A percentile compares a stretch with the other conserved stretches of the same genome.
Conservation (phyloP, 2,797 vertebrate genomes). For the Salmo trutta region DNA sequence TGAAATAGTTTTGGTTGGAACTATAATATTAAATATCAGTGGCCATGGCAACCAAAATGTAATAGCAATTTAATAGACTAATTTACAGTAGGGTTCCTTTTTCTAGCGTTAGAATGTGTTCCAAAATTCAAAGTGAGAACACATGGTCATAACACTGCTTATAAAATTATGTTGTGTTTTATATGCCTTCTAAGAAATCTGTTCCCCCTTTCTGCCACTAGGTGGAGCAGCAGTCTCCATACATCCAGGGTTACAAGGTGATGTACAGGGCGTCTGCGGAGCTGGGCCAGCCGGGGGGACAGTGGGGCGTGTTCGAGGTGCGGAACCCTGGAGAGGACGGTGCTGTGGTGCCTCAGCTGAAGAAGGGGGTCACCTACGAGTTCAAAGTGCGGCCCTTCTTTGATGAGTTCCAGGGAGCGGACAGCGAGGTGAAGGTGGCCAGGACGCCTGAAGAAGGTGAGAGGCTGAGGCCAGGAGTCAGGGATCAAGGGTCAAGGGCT, state of each 20-base stretch:
- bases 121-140: background rate
- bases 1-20: background rate
- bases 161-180: background rate
- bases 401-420: conserved; percentile 97
- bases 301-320: conserved; percentile 92
- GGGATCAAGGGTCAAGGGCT: background rate
- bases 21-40: background rate
- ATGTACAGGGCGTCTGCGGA: conserved; percentile 83
- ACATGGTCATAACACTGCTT: background rate
- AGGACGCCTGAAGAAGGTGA: conserved; percentile 95
- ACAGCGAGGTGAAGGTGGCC: conserved; percentile 94
- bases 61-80: background rate
- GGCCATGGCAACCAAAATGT: background rate
- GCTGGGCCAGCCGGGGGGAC: conserved; percentile 79
- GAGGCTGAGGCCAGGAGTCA: conserved; percentile 12
- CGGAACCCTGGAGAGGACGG: conserved; percentile 84
- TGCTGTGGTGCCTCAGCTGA: conserved; percentile 86
- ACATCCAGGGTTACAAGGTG: conserved; percentile 96
- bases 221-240: conserved; percentile 95
- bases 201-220: conserved; percentile 47
- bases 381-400: conserved; percentile 98
- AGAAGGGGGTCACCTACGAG: conserved; percentile 92
- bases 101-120: background rate
- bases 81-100: background rate
- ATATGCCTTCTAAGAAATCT: background rate